A percentile compares a stretch with the other conserved stretches of the same genome.
Conservation (phyloP, 1,140 invertebrate species). For the Pogonognathellus flavescens region DNA sequence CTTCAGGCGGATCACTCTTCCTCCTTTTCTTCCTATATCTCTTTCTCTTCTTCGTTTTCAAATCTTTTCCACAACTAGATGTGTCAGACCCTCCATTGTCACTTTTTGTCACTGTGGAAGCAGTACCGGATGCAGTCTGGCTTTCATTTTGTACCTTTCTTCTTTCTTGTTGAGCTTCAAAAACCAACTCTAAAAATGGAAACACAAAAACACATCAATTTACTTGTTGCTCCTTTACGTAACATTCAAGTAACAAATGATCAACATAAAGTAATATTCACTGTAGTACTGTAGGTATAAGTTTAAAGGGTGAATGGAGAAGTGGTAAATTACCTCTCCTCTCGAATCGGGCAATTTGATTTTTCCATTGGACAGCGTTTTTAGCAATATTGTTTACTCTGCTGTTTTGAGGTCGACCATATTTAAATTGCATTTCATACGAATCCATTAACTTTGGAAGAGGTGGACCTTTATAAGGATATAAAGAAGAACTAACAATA, state of each 20-base stretch:
- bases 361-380: neutral
- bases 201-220: no score
- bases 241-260: no score
- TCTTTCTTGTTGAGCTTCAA: neutral
- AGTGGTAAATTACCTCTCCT: neutral
- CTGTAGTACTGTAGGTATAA: no score
- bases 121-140: neutral
- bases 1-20: neutral
- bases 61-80: neutral
- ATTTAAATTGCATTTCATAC: slow-evolving; percentile 21
- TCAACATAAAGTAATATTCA: no score
- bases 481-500: neutral
- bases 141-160: neutral
- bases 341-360: neutral
- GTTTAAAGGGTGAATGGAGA: neutral
- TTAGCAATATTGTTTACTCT: neutral
- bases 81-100: neutral
- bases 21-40: neutral
- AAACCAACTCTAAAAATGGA: neutral
- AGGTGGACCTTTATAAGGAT: slow-evolving; percentile 1
- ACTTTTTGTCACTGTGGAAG: neutral
- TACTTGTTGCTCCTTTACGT: no score
- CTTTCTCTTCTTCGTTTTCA: neutral
- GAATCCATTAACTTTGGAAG: neutral
- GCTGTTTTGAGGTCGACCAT: neutral